These are phyloP conservation scores for Gnatocerus cornutus DNA, from an alignment of 2,888 invertebrate genomes.

Conservation along the genomic window DNA sequence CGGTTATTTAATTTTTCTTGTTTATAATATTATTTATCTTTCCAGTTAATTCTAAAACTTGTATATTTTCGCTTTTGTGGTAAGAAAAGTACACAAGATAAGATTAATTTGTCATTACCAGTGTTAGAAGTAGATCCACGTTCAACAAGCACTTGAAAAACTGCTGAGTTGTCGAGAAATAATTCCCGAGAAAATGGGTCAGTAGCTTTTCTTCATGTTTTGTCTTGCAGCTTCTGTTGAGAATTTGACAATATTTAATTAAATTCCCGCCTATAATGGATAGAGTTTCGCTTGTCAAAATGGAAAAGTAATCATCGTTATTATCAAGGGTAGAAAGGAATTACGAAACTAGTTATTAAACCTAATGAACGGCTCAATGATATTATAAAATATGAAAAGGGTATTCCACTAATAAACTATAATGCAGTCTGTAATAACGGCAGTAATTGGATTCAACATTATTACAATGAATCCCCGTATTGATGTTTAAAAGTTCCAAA, in stretches of 20 bases:
- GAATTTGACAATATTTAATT: not conserved
- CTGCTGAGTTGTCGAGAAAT: slow-evolving; percentile 3
- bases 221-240: not conserved
- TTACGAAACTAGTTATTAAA: slow-evolving; percentile 13
- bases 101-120: slow-evolving; percentile 2
- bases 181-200: not conserved
- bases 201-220: not conserved
- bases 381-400: slow-evolving; percentile 16
- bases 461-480: not conserved
- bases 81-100: slow-evolving; percentile 7
- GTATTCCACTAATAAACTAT: slow-evolving; percentile 2
- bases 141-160: slow-evolving; percentile 3
- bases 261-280: not conserved
- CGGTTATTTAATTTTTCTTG: too few relatives aligned
- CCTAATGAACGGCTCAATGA: slow-evolving; percentile 6
- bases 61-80: not conserved
- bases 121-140: not conserved
- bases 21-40: not conserved
- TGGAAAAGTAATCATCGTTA: not conserved
- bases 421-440: slow-evolving; percentile 7
- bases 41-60: not conserved
- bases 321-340: slow-evolving; percentile 1
- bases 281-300: not conserved
- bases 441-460: slow-evolving; percentile 1
- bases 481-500: not conserved